Percentiles rank a stretch among this genome's conserved stretches.
Conservation (phyloP, 2,888 invertebrate species). For the Ryuthela nishihirai region DNA sequence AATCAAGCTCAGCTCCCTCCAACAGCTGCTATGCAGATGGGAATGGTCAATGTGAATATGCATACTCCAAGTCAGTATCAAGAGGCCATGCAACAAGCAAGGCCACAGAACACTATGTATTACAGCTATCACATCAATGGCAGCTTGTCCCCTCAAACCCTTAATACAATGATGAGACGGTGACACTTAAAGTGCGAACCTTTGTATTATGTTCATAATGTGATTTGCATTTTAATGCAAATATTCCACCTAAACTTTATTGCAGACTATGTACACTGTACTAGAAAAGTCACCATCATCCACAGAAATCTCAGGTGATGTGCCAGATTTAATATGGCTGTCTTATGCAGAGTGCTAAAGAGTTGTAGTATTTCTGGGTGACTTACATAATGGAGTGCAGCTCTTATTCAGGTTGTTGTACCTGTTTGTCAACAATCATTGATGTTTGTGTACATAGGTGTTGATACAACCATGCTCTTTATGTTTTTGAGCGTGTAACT, state of each 20-base stretch:
- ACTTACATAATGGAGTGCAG: too few species aligned
- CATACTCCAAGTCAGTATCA: constrained; percentile 49
- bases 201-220: not conserved
- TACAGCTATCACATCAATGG: constrained; percentile 68
- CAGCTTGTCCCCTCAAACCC: constrained; percentile 64
- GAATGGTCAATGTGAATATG: constrained; percentile 70
- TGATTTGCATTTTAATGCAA: too few species aligned
- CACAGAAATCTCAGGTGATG: too few species aligned
- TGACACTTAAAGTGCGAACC: constrained; percentile 40
- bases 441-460: constrained; percentile 21
- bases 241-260: too few species aligned
- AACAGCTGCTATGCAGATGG: constrained; percentile 61
- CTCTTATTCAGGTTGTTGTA: too few species aligned
- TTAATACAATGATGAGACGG: constrained; percentile 68
- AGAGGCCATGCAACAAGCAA: constrained; percentile 50
- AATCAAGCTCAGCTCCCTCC: constrained; percentile 73
- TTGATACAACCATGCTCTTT: constrained; percentile 19
- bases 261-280: too few species aligned
- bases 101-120: constrained; percentile 63
- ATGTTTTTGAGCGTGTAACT: too few species aligned
- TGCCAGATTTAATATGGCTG: too few species aligned
- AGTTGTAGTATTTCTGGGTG: too few species aligned
- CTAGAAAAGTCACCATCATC: too few species aligned
- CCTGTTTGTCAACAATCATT: too few species aligned
- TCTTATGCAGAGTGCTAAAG: too few species aligned